Percentiles rank a stretch among this genome's conserved stretches.
phyloP scores from a whole-genome alignment of 2,888 invertebrate species.

The Drosophila nigritarsus region DNA sequence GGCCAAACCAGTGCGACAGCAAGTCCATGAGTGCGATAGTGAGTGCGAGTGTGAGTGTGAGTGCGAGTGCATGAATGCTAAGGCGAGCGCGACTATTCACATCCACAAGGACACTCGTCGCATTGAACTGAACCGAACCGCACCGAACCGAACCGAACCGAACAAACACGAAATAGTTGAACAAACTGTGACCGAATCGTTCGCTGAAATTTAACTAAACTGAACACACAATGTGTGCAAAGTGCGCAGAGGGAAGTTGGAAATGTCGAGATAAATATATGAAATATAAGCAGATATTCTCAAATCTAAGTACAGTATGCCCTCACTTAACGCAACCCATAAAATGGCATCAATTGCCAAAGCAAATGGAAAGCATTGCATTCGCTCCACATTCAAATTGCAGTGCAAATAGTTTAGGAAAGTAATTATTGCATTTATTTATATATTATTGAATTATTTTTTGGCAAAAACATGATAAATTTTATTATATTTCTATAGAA shows the following conservation, averaged over 20 bases:
- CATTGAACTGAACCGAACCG: conserved; percentile 22
- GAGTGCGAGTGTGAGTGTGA: neutral
- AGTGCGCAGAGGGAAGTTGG: neutral
- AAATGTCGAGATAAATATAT: no score
- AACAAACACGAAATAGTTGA: conserved; percentile 4
- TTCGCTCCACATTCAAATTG: no score
- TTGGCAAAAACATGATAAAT: no score
- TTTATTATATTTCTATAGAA: no score
- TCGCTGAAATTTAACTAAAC: neutral
- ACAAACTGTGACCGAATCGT: conserved; percentile 7
- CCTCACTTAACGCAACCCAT: neutral
- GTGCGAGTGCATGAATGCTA: neutral
- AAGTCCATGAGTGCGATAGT: neutral
- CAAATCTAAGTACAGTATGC: neutral
- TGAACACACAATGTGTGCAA: neutral
- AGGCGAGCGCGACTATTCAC: conserved; percentile 11
- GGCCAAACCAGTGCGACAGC: conserved; percentile 29
- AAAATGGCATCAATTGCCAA: neutral
- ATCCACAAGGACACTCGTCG: conserved; percentile 22
- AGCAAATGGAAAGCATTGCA: neutral
- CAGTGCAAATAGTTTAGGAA: no score
- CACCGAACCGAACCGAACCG: conserved; percentile 7
- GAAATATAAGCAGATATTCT: neutral
- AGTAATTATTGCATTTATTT: no score
- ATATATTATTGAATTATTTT: no score